These are phyloP conservation scores for Catocala fraxini DNA, from an alignment of 2,888 invertebrate genomes.

Conservation along the genomic window DNA sequence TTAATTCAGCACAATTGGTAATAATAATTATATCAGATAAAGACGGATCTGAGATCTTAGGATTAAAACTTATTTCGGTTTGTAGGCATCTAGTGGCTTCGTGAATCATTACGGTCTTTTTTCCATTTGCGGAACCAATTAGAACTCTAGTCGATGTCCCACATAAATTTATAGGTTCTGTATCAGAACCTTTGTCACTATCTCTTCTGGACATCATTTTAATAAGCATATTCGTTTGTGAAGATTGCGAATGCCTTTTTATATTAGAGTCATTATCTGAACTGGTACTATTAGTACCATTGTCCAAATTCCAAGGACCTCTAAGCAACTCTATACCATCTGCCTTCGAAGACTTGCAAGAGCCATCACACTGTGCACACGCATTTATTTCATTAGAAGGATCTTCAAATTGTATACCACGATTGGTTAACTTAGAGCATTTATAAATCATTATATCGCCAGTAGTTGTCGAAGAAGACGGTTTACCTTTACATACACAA, in stretches of 20 bases:
- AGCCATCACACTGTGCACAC: slow-evolving; percentile 41
- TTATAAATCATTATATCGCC: slow-evolving; percentile 71
- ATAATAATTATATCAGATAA: slow-evolving; percentile 74
- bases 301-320: slow-evolving; percentile 28
- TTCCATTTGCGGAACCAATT: slow-evolving; percentile 18
- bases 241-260: slow-evolving; percentile 65
- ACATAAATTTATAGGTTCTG: slow-evolving; percentile 26
- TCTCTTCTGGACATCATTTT: slow-evolving; percentile 51
- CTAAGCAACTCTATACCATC: slow-evolving; percentile 31
- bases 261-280: slow-evolving; percentile 40
- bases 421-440: slow-evolving; percentile 65
- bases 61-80: slow-evolving; percentile 81
- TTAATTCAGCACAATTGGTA: slow-evolving; percentile 58
- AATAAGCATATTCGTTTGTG: slow-evolving; percentile 71
- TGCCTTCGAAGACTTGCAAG: slow-evolving; percentile 14
- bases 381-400: slow-evolving; percentile 38
- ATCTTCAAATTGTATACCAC: slow-evolving; percentile 55
- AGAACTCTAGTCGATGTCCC: slow-evolving; percentile 26
- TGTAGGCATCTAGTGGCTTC: slow-evolving; percentile 76
- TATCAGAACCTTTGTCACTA: slow-evolving; percentile 46
- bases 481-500: slow-evolving; percentile 69
- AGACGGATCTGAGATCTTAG: slow-evolving; percentile 75
- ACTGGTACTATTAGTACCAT: slow-evolving; percentile 31
- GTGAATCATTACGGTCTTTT: slow-evolving; percentile 40
- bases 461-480: slow-evolving; percentile 46